These are phyloP conservation scores for Temnothorax rugatulus DNA, from an alignment of 2,888 invertebrate species.

Conservation along the genomic window DNA sequence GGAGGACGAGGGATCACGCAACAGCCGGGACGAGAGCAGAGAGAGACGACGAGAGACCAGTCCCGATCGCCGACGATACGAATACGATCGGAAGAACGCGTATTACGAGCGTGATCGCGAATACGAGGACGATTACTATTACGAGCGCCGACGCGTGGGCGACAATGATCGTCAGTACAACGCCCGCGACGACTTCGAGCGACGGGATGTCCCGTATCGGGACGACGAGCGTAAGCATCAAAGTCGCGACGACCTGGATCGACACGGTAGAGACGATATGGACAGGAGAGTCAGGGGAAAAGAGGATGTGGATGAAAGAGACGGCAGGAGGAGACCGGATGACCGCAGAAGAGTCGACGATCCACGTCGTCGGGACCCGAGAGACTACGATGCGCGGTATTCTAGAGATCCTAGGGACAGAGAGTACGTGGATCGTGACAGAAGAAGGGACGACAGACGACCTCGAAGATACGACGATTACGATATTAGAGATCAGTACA, in stretches of 20 bases:
- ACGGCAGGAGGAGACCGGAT: slow-evolving; percentile 79
- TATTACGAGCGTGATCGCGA: slow-evolving; percentile 84
- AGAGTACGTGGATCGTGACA: slow-evolving; percentile 81
- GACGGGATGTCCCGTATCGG: slow-evolving; percentile 80
- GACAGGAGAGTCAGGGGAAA: slow-evolving; percentile 81
- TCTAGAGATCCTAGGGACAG: slow-evolving; percentile 78
- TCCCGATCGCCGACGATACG: slow-evolving; percentile 80
- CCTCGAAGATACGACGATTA: slow-evolving; percentile 83
- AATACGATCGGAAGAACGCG: slow-evolving; percentile 81
- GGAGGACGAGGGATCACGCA: slow-evolving; percentile 83
- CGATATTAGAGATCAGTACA: slow-evolving; percentile 80
- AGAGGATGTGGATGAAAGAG: slow-evolving; percentile 82
- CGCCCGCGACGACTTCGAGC: slow-evolving; percentile 83
- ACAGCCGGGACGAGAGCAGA: slow-evolving; percentile 83
- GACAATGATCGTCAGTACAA: slow-evolving; percentile 82
- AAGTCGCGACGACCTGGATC: slow-evolving; percentile 83
- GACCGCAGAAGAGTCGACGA: slow-evolving; percentile 80
- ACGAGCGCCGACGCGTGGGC: slow-evolving; percentile 81
- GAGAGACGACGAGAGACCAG: slow-evolving; percentile 83
- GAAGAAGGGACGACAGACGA: slow-evolving; percentile 83
- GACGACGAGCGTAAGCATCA: slow-evolving; percentile 82
- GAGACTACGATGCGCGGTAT: slow-evolving; percentile 82
- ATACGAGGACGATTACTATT: slow-evolving; percentile 84
- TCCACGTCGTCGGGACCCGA: slow-evolving; percentile 75
- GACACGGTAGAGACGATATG: slow-evolving; percentile 80